Evolutionary conservation across 2,797 vertebrate genomes (phyloP), one percentile per base, ranked within the genome.

Genomic region (Chloroceryle inda): DNA sequence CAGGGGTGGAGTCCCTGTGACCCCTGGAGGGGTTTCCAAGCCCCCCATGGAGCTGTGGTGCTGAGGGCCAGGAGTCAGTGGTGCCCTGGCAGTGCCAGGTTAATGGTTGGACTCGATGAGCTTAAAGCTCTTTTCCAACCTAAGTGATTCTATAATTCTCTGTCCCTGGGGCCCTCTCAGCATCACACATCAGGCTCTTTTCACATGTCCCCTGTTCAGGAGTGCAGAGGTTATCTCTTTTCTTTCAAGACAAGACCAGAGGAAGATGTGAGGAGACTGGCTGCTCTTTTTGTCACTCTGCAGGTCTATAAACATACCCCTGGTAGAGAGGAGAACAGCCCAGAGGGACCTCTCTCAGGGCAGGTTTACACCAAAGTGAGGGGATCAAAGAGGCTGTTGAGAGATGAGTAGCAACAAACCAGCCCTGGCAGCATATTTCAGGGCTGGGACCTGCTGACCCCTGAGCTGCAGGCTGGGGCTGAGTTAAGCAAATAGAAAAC

Each of bases 331-430:
- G 11, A 52, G 35, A 29, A 35, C 44, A 66, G 38, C 78, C 49
- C 1, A 1, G 81, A 14, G 59, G 29, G 42, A 63, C 35, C 33
- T 29, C 15, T 20, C 49, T 27, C 6, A 1, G 31, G 33, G 11
- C 3, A 2, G 9, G 20, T 23, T 82, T 79, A 4, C 3, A 1
- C 29, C 0, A 2, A 88, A 23, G 24, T 1, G 1, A 82, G 38
- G 59, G 35, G 14, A n/a, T 64, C 55, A 62, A 90, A 91, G 73
- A 50, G 18, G 35, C 59, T 33, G 49, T 19, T 64, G 55, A 76
- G 49, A 78, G 76, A 84, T 8, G n/a, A 92, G 37, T 16, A 74
- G 45, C 59, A 66, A 26, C 53, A 81, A 78, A 63, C 2, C 49
- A 71, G 84, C 24, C 20, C 59, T 12, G 38, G 92, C 82, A 94